A percentile compares a stretch with the other conserved stretches of the same genome.
These are phyloP conservation scores for Paracentrotus lividus DNA, from an alignment of 53 echinoderm and acorn worm genomes.

Conservation along the genomic window DNA sequence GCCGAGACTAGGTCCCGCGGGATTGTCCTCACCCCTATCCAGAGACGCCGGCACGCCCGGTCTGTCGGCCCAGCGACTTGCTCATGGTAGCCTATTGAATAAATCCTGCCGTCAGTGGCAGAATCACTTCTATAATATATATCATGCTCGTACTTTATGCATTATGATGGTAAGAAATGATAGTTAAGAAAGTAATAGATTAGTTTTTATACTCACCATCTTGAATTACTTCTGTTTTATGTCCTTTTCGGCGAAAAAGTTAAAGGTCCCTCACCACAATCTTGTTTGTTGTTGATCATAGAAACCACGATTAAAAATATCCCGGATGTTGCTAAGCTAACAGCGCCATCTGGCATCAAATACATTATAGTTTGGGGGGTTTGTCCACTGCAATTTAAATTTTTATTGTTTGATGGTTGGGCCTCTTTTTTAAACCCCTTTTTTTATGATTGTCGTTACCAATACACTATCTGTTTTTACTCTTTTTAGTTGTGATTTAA, in stretches of 20 bases:
- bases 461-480: too few species aligned
- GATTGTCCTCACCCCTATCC: neutral
- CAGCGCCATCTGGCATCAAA: constrained; percentile 20
- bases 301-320: constrained; percentile 63
- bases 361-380: neutral
- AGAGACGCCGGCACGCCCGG: neutral
- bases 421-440: too few species aligned
- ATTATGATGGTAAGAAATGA: too few species aligned
- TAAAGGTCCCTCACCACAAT: neutral
- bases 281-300: constrained; percentile 76
- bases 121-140: too few species aligned
- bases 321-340: constrained; percentile 72
- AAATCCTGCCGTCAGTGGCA: neutral
- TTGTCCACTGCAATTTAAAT: too few species aligned
- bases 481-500: too few species aligned
- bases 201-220: constrained; percentile 19
- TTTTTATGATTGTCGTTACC: too few species aligned
- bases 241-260: neutral
- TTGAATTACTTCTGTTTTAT: neutral
- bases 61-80: neutral
- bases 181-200: neutral
- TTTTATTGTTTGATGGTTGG: too few species aligned
- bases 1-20: too few species aligned
- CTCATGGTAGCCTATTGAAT: neutral
- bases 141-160: neutral